phyloP scores from a whole-genome alignment of 2,113 vertebrate species.

The Phrynocephalus versicolor region DNA sequence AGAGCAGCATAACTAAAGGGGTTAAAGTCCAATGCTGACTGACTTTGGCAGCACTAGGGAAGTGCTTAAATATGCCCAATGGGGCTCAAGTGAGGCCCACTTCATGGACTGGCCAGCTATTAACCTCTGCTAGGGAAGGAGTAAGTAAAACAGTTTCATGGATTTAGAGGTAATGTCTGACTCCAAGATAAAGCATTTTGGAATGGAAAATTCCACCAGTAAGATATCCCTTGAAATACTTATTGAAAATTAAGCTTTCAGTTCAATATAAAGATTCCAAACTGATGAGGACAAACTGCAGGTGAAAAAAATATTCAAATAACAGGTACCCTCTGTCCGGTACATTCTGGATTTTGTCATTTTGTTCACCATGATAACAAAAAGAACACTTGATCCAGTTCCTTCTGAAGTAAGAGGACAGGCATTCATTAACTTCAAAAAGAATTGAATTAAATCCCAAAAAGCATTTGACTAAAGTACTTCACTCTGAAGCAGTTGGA shows the following conservation, averaged over 20 bases:
- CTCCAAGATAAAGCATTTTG: background rate
- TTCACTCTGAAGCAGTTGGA: conserved; percentile 54
- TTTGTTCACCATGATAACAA: background rate
- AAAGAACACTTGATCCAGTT: conserved; percentile 12
- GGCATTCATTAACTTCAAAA: background rate
- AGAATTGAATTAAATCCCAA: background rate
- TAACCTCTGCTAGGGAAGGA: no score
- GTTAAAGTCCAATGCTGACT: no score
- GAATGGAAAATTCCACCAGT: background rate
- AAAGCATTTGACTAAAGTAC: rapidly evolving
- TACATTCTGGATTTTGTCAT: conserved; percentile 3
- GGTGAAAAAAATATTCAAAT: background rate
- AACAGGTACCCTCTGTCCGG: background rate
- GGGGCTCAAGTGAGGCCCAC: no score
- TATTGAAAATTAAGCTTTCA: background rate
- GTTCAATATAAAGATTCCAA: background rate
- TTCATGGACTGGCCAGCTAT: no score
- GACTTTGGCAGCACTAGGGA: no score
- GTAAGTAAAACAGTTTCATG: background rate
- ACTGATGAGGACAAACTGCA: background rate
- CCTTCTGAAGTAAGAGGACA: background rate
- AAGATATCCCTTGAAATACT: background rate
- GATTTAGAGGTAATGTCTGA: background rate
- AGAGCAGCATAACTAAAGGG: no score
- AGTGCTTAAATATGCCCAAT: no score